Evolutionary conservation across 2,888 invertebrate genomes (phyloP).

Genomic region (Drosophila kanekoi): DNA sequence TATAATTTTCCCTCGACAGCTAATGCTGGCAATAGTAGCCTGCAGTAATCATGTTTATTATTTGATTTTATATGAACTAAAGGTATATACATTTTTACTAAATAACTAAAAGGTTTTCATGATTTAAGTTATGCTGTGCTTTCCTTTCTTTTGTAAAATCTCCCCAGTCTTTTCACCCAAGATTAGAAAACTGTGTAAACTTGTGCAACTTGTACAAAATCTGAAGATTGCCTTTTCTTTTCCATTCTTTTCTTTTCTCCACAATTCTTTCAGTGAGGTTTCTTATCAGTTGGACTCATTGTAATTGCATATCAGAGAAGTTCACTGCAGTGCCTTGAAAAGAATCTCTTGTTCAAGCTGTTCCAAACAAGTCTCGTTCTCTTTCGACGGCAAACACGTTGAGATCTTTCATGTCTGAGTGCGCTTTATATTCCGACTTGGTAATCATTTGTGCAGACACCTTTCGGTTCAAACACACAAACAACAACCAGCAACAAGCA

Average conservation of each 20-base stretch:
- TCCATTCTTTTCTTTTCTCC: conserved; percentile 5
- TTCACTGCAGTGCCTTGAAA: conserved; percentile 26
- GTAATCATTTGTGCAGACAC: conserved; percentile 60
- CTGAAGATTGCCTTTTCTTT: not conserved
- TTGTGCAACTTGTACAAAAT: not conserved
- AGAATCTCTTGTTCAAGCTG: conserved; percentile 38
- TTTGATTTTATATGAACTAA: too few species aligned
- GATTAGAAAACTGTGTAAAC: conserved; percentile 5
- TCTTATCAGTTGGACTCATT: conserved; percentile 31
- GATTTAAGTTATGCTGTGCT: too few species aligned
- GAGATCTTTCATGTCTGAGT: conserved; percentile 56
- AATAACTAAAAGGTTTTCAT: too few species aligned
- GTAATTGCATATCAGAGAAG: conserved; percentile 10
- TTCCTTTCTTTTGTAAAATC: not conserved
- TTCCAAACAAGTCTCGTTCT: conserved; percentile 24
- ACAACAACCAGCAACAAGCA: conserved; percentile 20
- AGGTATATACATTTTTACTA: too few species aligned
- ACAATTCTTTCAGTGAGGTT: not conserved
- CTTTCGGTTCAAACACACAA: conserved; percentile 31
- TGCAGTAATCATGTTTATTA: too few species aligned
- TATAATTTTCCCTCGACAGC: too few species aligned
- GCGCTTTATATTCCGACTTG: conserved; percentile 42
- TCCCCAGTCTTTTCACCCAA: not conserved
- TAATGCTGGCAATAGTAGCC: too few species aligned
- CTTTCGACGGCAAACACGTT: conserved; percentile 39